Base-by-base conservation (phyloP, 2,113 vertebrate genomes). In the Neodontobutis hainanensis region DNA sequence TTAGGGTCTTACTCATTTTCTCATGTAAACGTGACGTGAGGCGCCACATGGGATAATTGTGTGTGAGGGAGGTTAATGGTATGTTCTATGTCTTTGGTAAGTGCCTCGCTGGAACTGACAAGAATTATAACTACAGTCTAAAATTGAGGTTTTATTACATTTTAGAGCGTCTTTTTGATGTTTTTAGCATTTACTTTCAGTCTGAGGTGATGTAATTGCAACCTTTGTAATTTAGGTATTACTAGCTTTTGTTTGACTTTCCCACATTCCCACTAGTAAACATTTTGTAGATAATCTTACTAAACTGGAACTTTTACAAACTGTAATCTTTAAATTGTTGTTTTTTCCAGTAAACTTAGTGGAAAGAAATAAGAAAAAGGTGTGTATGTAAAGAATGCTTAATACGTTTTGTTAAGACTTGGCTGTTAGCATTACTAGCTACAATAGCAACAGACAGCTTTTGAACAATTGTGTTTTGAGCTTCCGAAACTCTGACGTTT, bases 61-160 rank as follows among this genome's bases (percentile, higher is more conserved):
- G 50, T 53, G 53, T 15, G 71, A 81, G 72, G 70, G 77, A 73
- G 82, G 68, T 66, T 59, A n/a, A n/a, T n/a, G n/a, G n/a, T n/a
- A n/a, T n/a, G n/a, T n/a, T n/a, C n/a, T n/a, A n/a, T n/a, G n/a
- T n/a, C n/a, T n/a, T n/a, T n/a, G n/a, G 56, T 19, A 32, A 36
- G 14, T 0, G 61, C 69, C 14, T 7, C 52, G 9, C 52, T 55
- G 52, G 14, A 27, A 3, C 19, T 27, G 19, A 27, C 19, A 27
- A 27, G 19, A 27, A 27, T 27, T 27, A 27, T 27, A 27, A 3
- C 2, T 12, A 11, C n/a, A 6, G 4, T 47, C 11, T 27, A 35
- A 5, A 45, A 36, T 42, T 1, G 14, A n/a, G 34, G 10, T 1
- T 15, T 42, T 11, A 8, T 12, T 47, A 11, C 8, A 15, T 38